These are phyloP conservation scores for Platycnemis pennipes DNA, from an alignment of 2,888 invertebrate species.

Conservation along the genomic window DNA sequence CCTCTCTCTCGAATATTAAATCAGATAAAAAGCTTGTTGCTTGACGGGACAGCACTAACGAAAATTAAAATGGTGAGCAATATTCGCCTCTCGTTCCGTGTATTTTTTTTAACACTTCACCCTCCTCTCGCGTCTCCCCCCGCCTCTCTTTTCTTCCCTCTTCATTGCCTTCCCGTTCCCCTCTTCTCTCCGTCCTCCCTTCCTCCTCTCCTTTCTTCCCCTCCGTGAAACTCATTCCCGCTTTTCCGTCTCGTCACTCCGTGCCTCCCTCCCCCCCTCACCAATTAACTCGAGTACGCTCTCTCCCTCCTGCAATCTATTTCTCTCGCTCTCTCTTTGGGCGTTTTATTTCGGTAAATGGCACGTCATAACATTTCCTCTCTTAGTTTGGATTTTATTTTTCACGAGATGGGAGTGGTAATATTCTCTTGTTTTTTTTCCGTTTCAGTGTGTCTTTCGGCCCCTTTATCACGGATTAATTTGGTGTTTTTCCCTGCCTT, in stretches of 20 bases:
- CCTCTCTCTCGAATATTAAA: conserved; percentile 61
- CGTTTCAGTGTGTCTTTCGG: not conserved
- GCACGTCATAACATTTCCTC: conserved; percentile 31
- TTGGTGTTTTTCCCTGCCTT: not conserved
- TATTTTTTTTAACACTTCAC: not conserved
- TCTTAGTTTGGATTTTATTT: not conserved
- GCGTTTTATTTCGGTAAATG: conserved; percentile 19
- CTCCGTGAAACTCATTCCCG: conserved; percentile 8
- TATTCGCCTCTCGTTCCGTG: conserved; percentile 55
- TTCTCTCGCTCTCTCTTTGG: not conserved
- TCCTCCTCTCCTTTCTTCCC: not conserved
- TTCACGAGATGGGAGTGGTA: not conserved
- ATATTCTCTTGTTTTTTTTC: not conserved
- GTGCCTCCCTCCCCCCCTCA: not conserved
- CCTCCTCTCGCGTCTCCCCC: not conserved
- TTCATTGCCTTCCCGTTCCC: not conserved
- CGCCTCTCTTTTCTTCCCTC: not conserved
- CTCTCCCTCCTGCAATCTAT: not conserved
- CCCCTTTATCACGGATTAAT: not conserved
- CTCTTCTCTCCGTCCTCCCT: not conserved
- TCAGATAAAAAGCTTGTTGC: conserved; percentile 68
- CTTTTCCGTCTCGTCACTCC: conserved; percentile 22
- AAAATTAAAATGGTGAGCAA: conserved; percentile 66
- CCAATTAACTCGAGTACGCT: conserved; percentile 30
- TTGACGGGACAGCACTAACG: conserved; percentile 68